Base-by-base conservation (phyloP, 1,140 invertebrate genomes). In the Harpegnathos saltator region DNA sequence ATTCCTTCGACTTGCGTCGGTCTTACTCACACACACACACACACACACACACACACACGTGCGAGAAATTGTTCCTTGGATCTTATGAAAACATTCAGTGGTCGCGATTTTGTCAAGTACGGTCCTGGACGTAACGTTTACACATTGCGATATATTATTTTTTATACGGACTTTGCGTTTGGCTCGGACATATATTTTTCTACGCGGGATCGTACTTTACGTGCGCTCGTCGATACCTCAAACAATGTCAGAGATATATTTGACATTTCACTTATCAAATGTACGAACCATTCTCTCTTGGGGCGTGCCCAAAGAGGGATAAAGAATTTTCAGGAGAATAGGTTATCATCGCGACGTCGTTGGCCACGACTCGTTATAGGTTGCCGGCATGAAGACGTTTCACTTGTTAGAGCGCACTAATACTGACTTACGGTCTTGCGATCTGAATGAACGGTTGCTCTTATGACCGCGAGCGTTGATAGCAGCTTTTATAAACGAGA, bases 351-450 rank as follows among this genome's bases (percentile, higher is more conserved):
- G n/a, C n/a, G 38, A 14, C 1, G 14, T 17, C 14, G 69, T 63
- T 82, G 68, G 19, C 72, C 56, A 50, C 24, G 56, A 50, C 26
- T 38, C 22, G 59, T 73, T 69, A 63, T 48, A 68, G 44, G 15
- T 50, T 24, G 56, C 48, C 17, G 15, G 19, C 73, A 84, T 78
- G 19, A 58, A 87, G 56, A 58, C 22, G 33, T 83, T 48, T 24
- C 24, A n/a, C 17, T n/a, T n/a, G 0, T 63, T 38, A 56, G 50
- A 54, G 22, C 44, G 12, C 17, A 22, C 7, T 44, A 44, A 78
- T 80, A 59, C 24, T 52, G 33, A 78, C 33, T 15, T 7, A 44
- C 24, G 71, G 24, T 56, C n/a, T n/a, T 68, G 56, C 5, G 22
- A 1, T 38, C n/a, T 24, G 22, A 78, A 78, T 26, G 33, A 69